A percentile compares a stretch with the other conserved stretches of the same genome.
These are phyloP conservation scores for Mellilla xanthometata DNA, from an alignment of 2,888 invertebrate species.

Conservation along the genomic window DNA sequence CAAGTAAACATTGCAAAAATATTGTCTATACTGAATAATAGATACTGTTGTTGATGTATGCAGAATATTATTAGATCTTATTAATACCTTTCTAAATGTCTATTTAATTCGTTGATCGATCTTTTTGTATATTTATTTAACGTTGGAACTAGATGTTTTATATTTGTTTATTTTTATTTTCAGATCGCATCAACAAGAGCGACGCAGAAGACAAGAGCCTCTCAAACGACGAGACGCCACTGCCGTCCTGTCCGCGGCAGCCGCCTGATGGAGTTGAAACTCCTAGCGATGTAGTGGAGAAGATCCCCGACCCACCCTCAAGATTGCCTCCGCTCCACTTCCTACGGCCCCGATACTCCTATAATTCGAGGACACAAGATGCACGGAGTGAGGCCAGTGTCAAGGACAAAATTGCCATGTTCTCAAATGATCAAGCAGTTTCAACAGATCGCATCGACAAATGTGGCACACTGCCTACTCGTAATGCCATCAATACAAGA, in stretches of 20 bases:
- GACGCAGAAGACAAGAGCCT: conserved; percentile 75
- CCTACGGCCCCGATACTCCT: conserved; percentile 61
- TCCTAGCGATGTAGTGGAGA: conserved; percentile 86
- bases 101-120: too few species aligned
- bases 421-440: conserved; percentile 82
- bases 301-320: conserved; percentile 64
- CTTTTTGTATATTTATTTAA: too few species aligned
- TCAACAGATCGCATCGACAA: conserved; percentile 69
- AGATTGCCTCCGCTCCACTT: conserved; percentile 57
- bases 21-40: too few species aligned
- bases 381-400: conserved; percentile 91
- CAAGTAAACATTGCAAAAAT: too few species aligned
- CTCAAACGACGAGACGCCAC: conserved; percentile 73
- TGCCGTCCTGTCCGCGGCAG: conserved; percentile 86
- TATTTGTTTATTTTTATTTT: conserved; percentile 35
- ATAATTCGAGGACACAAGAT: conserved; percentile 86
- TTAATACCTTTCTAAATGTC: too few species aligned
- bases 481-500: conserved; percentile 51
- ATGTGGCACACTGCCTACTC: conserved; percentile 65
- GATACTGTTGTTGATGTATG: too few species aligned
- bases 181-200: conserved; percentile 74
- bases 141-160: too few species aligned
- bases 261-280: conserved; percentile 93
- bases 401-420: conserved; percentile 94
- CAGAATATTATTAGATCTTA: too few species aligned